These are phyloP conservation scores for Xestia c-nigrum DNA, from an alignment of 2,888 invertebrate genomes.

Conservation along the genomic window DNA sequence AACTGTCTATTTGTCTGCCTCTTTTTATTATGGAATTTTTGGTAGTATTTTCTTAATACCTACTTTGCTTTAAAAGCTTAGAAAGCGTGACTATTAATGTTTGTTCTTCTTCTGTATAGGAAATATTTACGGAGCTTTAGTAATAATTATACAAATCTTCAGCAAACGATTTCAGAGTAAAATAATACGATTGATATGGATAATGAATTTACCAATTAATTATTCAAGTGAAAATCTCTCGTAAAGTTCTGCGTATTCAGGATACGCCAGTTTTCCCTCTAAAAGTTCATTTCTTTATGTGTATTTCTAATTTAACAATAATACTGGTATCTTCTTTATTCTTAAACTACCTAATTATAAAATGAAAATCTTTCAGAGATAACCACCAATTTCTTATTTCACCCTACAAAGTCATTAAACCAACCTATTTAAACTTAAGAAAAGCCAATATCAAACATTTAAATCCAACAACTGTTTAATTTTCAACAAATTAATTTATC, in stretches of 20 bases:
- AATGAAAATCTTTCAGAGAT: not conserved
- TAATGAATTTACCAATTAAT: not conserved
- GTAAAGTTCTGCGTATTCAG: not conserved
- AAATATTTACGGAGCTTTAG: not conserved
- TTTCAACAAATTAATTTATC: slow-evolving; percentile 77
- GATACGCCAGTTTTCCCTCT: not conserved
- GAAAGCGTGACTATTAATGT: not conserved
- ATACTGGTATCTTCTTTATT: not conserved
- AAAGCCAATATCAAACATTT: slow-evolving; percentile 35
- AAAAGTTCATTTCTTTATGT: not conserved
- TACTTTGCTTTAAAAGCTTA: not conserved
- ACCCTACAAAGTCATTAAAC: not conserved
- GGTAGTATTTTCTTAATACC: not conserved
- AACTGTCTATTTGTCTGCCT: not conserved
- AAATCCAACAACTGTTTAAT: slow-evolving; percentile 61
- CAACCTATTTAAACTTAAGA: slow-evolving; percentile 22
- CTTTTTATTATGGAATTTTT: not conserved
- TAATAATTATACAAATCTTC: not conserved
- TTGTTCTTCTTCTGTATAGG: not conserved
- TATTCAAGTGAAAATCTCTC: not conserved
- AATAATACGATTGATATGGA: not conserved
- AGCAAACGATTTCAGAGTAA: too few relatives aligned
- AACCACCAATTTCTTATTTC: not conserved
- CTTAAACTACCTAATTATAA: not conserved
- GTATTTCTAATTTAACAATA: not conserved